Percentiles rank a stretch among this genome's conserved stretches.
phyloP scores from a whole-genome alignment of 2,888 invertebrate species.

The Trichogramma dendrolimi region DNA sequence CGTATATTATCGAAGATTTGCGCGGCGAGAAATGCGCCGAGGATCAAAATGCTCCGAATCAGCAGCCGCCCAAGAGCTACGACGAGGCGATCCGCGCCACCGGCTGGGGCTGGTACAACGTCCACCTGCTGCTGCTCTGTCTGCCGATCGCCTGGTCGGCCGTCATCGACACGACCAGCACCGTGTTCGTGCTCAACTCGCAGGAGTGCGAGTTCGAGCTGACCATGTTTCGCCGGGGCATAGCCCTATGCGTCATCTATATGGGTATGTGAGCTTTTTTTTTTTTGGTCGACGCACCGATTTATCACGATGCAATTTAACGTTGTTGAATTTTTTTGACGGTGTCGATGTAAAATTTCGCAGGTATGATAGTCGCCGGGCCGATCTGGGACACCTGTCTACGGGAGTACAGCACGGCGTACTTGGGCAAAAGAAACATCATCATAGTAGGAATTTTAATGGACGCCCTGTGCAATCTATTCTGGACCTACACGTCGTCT shows the following conservation, averaged over 20 bases:
- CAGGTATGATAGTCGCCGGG: slow-evolving; percentile 74
- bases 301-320: neutral
- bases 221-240: slow-evolving; percentile 66
- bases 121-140: slow-evolving; percentile 57
- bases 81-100: too few species aligned
- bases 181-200: slow-evolving; percentile 69
- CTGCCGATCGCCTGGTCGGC: slow-evolving; percentile 66
- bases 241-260: slow-evolving; percentile 68
- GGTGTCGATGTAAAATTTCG: slow-evolving; percentile 19
- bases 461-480: slow-evolving; percentile 62
- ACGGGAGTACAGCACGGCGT: slow-evolving; percentile 66
- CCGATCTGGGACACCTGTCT: slow-evolving; percentile 74
- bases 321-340: neutral
- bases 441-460: slow-evolving; percentile 64
- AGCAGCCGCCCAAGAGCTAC: too few species aligned
- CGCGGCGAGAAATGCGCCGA: too few species aligned
- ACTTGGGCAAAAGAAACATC: slow-evolving; percentile 65
- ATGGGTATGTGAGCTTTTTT: slow-evolving; percentile 55
- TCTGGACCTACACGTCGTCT: slow-evolving; percentile 65
- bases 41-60: too few species aligned
- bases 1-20: too few species aligned
- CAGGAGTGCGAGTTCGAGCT: slow-evolving; percentile 72
- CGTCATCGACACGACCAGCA: slow-evolving; percentile 68
- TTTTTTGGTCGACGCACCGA: neutral
- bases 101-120: slow-evolving; percentile 50